These are phyloP conservation scores for Todiramphus chloris DNA, from an alignment of 2,113 vertebrate species.

Conservation along the genomic window DNA sequence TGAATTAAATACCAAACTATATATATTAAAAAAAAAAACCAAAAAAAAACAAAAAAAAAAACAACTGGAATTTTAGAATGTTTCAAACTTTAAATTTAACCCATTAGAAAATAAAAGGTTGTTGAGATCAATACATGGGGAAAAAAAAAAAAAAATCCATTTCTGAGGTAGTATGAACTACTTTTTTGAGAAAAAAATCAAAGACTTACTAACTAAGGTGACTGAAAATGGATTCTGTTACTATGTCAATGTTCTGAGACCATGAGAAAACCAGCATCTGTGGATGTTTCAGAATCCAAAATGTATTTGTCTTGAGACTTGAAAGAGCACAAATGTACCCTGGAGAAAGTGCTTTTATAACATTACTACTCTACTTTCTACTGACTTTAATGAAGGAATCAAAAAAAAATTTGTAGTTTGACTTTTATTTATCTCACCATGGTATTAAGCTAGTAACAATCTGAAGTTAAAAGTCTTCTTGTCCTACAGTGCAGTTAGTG, in stretches of 20 bases:
- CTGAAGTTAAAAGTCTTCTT: not conserved
- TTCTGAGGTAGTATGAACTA: not conserved
- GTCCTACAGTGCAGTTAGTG: not conserved
- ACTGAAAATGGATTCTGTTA: not conserved
- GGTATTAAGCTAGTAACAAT: not conserved
- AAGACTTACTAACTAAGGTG: not conserved
- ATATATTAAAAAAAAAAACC: too few relatives aligned
- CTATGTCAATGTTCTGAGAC: not conserved
- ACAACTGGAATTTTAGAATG: not conserved
- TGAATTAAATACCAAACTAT: not conserved
- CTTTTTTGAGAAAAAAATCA: not conserved
- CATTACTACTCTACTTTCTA: not conserved
- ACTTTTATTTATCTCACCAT: not conserved
- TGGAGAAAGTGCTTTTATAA: not conserved
- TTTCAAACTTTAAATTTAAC: not conserved
- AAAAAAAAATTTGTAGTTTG: fast-evolving
- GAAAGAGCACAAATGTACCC: not conserved
- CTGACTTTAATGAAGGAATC: not conserved
- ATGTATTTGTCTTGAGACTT: not conserved
- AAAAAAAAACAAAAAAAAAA: not conserved
- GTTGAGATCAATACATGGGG: not conserved
- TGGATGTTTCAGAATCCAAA: not conserved
- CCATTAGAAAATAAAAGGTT: not conserved
- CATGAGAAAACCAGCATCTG: not conserved
- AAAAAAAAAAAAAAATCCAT: not conserved